Evolutionary conservation across 2,797 vertebrate genomes (phyloP), one percentile per base, ranked within the genome.

Genomic region (Distichodus sexfasciatus): DNA sequence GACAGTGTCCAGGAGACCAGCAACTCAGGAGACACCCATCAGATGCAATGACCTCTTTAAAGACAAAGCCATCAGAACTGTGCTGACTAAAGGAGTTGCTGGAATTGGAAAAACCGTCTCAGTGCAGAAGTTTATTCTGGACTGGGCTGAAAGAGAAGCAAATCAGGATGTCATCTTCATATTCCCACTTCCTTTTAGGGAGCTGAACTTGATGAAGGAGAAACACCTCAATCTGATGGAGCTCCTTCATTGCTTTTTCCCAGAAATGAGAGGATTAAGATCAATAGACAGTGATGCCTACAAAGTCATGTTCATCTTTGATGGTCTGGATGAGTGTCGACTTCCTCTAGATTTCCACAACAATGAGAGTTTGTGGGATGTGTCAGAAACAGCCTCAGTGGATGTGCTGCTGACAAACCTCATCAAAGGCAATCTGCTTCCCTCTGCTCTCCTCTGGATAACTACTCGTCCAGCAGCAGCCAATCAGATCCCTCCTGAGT

Each of bases 121-220:
- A n/a, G 64, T 66, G n/a, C 64, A 66, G 15, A 66, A 66, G 26
- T 66, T 66, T 11, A 5, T 66, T 54, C 36, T 66, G 12, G 64
- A 66, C 35, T 66, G 64, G 64, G 38, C 50, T 11, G 64, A 66
- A 31, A 50, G 50, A 44, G 46, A 66, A n/a, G 35, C 23, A 8
- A 66, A 66, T 54, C 38, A 2, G 17, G 64, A 66, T 28, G 36
- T 54, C n/a, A 21, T 36, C 19, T 66, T 55, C 33, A 31, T 66
- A 17, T 66, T 66, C 46, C 50, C 51, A 4, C 51, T 66, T 66
- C 50, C 50, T 21, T 66, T 66, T 44, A 38, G 63, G n/a, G 63
- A 66, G 21, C 47, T 66, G n/a, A 66, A 66, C 26, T 53, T 66
- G 31, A 40, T 66, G n/a, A 66, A 54, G 26, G 47, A 54, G 15